Base-by-base conservation (phyloP, 2,113 vertebrate genomes). In the Gymnocephalus cernua region DNA sequence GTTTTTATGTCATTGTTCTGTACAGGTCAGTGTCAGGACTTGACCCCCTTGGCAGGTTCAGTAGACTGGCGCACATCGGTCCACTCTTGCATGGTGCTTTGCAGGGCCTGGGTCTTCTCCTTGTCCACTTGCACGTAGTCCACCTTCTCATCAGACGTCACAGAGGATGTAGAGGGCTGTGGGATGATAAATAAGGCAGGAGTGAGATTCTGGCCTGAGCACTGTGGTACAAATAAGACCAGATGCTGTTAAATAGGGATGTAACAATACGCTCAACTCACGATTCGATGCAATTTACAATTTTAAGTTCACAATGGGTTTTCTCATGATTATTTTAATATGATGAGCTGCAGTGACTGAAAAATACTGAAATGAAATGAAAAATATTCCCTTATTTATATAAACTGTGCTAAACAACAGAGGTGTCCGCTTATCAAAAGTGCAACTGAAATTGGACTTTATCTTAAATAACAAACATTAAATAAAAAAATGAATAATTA, bases 11-110 rank as follows among this genome's bases (percentile, higher is more conserved):
- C 21, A 27, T 53, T 72, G 27, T 61, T 83, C 65, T 58, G 9
- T 15, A 47, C 51, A 35, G 53, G 69, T 84, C 80, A 89, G 74
- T 93, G 94, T 96, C 95, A 96, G 86, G 95, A 96, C 85, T 99
- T 99, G 41, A 94, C 90, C 2, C 93, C 95, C 90, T 99, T 99
- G 82, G 95, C 25, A 0, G 98, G 96, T 83, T 99, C 98, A 0
- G 96, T 95, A 74, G 97, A 98, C 95, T 99, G 98, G 58, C 98
- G 96, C 80, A 98, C 97, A 0, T 99, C 98, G 0, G 97, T 99
- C 98, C 98, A 99, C 94, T 99, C 98, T 94, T 98, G 98, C 98
- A 99, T 99, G 89, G 98, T 99, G 95, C 92, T 99, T 90, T 99
- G 98, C 88, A 99, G 94, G 0, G 98, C 98, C 86, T 98, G 97